Conservation (phyloP, 2,888 invertebrate species). For the Coecobrya sp. region DNA sequence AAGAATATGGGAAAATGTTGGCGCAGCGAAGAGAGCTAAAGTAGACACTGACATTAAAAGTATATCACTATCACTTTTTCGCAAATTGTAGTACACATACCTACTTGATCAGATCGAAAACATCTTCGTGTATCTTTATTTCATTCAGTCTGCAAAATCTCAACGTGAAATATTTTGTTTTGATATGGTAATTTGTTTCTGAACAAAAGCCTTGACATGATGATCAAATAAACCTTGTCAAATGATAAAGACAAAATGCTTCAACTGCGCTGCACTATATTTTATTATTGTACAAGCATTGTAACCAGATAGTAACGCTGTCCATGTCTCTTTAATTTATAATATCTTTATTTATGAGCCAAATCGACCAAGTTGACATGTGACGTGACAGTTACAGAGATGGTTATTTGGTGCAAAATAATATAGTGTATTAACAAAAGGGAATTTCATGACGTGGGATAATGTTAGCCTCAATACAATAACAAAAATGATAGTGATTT, state of each 20-base stretch:
- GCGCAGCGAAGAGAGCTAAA: background rate
- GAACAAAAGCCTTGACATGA: constrained; percentile 53
- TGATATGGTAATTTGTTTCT: constrained; percentile 65
- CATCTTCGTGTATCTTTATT: background rate
- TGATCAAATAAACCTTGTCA: constrained; percentile 21
- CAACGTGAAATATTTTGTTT: constrained; percentile 28
- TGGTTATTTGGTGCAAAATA: background rate
- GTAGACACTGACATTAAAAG: constrained; percentile 16
- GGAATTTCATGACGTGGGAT: constrained; percentile 56
- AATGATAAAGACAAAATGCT: constrained; percentile 22
- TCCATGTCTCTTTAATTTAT: background rate
- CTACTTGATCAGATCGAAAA: background rate
- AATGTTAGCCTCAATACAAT: constrained; percentile 51
- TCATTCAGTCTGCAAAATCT: background rate
- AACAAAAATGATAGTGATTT: constrained; percentile 25
- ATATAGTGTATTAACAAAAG: background rate
- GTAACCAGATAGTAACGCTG: background rate
- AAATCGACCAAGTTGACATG: constrained; percentile 7
- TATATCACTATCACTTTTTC: constrained; percentile 49
- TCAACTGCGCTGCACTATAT: background rate
- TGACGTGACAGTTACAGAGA: constrained; percentile 35
- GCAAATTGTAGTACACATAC: background rate
- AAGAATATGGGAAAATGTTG: background rate
- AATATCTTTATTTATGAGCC: constrained; percentile 14
- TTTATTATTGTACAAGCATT: background rate